phyloP scores from a whole-genome alignment of 2,797 vertebrate genomes.

The Lemur catta region DNA sequence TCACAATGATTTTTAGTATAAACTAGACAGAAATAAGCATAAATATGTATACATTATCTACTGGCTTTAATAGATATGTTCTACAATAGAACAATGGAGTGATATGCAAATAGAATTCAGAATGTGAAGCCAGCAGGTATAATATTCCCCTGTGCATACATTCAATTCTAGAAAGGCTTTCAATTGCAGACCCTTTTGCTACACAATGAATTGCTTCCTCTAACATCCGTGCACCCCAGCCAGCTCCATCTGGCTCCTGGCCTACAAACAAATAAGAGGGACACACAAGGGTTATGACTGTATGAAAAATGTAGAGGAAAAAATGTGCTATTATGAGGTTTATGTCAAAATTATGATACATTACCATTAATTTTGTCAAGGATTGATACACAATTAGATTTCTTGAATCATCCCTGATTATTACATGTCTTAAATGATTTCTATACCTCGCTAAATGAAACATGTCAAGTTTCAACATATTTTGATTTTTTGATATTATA shows the following conservation, averaged over 20 bases:
- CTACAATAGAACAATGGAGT: not conserved
- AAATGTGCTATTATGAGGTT: not conserved
- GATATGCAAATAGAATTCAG: not conserved
- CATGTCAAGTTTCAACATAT: not conserved
- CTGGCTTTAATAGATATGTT: not conserved
- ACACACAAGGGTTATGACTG: conserved; percentile 2
- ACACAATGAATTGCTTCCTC: conserved; percentile 48
- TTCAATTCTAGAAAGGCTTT: conserved; percentile 46
- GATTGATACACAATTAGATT: not conserved
- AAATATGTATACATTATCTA: not conserved
- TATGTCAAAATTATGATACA: conserved; percentile 21
- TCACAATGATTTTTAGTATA: not conserved
- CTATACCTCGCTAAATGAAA: not conserved
- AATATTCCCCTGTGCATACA: not conserved
- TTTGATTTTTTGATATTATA: not conserved
- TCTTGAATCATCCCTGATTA: not conserved
- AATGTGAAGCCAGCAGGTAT: conserved; percentile 39
- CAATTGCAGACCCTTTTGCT: not conserved
- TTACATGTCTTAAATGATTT: not conserved
- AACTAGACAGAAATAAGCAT: not conserved
- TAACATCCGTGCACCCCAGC: not conserved
- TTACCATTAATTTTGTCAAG: not conserved
- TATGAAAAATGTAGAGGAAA: not conserved
- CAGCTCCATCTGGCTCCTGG: conserved; percentile 27
- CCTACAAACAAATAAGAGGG: not conserved